Evolutionary conservation across 2,113 vertebrate genomes (phyloP).

Genomic region (Sturnus vulgaris): DNA sequence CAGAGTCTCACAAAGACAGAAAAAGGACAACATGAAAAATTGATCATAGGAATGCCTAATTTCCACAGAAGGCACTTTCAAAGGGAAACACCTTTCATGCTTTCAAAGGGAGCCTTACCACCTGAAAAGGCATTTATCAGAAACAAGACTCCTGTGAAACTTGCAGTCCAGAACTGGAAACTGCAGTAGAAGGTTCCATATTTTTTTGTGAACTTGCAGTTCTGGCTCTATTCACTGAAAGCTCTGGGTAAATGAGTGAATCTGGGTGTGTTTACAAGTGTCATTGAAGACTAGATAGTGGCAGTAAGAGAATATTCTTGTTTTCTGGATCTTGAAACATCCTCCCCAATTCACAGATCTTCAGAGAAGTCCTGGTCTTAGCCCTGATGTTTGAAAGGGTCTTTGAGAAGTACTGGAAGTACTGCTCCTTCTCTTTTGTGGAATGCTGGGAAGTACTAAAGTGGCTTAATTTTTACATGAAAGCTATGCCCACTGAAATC

Average conservation of each 20-base stretch:
- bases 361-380: background rate
- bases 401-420: background rate
- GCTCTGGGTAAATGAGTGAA: background rate
- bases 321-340: background rate
- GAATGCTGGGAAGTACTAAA: background rate
- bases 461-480: background rate
- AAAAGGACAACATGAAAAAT: conserved; percentile 65
- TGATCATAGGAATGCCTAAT: conserved; percentile 52
- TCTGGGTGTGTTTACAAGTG: background rate
- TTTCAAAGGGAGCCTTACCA: conserved; percentile 21
- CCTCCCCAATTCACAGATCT: rapidly evolving
- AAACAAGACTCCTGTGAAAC: background rate
- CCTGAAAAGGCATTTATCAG: background rate
- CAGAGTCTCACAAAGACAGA: conserved; percentile 16
- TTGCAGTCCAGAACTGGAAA: background rate
- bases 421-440: background rate
- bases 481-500: background rate
- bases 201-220: background rate
- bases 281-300: background rate
- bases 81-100: conserved; percentile 6
- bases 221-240: background rate
- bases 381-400: background rate
- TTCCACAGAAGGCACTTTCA: conserved; percentile 20
- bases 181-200: background rate
- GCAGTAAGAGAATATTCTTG: background rate